These are phyloP conservation scores for Heterohyrax brucei DNA, from an alignment of 2,797 vertebrate genomes.

Conservation along the genomic window DNA sequence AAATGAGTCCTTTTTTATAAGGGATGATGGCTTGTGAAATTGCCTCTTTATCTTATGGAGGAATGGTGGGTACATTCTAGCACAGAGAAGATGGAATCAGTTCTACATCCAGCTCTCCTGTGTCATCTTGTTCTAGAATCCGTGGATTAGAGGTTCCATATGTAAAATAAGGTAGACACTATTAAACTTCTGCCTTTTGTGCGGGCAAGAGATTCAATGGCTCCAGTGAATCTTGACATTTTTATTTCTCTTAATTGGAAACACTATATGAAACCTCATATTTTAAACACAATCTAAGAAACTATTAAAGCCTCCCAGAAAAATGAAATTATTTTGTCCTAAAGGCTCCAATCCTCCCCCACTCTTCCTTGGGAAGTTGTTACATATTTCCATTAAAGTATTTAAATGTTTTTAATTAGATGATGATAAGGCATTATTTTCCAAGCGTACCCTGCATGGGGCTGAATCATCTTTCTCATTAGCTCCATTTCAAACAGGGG, in stretches of 20 bases:
- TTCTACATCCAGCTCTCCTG: background rate
- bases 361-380: slow-evolving; percentile 69
- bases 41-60: background rate
- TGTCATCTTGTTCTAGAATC: background rate
- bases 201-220: background rate
- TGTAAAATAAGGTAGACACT: background rate
- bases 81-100: background rate
- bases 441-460: slow-evolving; percentile 73
- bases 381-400: slow-evolving; percentile 78
- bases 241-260: slow-evolving; percentile 37
- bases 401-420: slow-evolving; percentile 87
- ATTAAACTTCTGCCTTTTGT: background rate
- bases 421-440: slow-evolving; percentile 82
- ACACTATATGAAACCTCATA: background rate
- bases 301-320: background rate
- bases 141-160: background rate
- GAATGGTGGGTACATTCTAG: background rate
- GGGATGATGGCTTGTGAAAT: slow-evolving; percentile 47
- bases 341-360: background rate
- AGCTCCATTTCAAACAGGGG: slow-evolving; percentile 84
- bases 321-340: slow-evolving; percentile 59
- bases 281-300: slow-evolving; percentile 46
- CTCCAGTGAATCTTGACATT: background rate
- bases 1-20: slow-evolving; percentile 59
- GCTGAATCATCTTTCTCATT: slow-evolving; percentile 85